Evolutionary conservation across 2,888 invertebrate genomes (phyloP).

Genomic region (Hyppa rectilinea): DNA sequence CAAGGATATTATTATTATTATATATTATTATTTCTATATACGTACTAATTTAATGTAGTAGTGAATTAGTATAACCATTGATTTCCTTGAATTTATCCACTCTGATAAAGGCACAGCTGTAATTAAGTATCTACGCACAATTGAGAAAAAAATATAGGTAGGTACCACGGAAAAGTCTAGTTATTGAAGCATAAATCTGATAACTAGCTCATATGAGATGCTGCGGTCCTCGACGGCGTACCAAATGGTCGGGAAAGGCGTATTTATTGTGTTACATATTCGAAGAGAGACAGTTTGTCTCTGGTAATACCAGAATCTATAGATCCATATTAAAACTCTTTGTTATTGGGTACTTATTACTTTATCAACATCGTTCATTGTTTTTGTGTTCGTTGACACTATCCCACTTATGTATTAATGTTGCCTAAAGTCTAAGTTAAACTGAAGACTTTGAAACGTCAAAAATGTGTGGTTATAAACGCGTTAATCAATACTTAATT

Average conservation of each 20-base stretch:
- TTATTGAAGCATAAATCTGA: constrained; percentile 38
- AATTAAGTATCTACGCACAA: constrained; percentile 11
- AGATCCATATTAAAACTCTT: constrained; percentile 32
- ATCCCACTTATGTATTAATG: not conserved
- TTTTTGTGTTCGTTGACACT: constrained; percentile 29
- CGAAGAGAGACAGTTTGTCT: constrained; percentile 34
- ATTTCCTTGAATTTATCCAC: not conserved
- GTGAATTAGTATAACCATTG: not conserved
- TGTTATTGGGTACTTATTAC: constrained; percentile 28
- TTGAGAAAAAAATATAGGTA: constrained; percentile 11
- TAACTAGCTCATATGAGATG: constrained; percentile 38
- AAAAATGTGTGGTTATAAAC: not conserved
- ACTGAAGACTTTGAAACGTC: not conserved
- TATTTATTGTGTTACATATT: constrained; percentile 28
- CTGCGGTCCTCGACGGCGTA: constrained; percentile 32
- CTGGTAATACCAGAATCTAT: constrained; percentile 30
- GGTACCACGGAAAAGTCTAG: not conserved
- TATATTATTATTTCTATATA: no score
- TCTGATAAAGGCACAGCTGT: not conserved
- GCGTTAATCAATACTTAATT: not conserved
- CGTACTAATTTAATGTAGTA: not conserved
- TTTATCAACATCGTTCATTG: constrained; percentile 27
- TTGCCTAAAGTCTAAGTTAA: not conserved
- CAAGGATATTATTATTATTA: no score
- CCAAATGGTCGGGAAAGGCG: constrained; percentile 46